Evolutionary conservation across 1,140 invertebrate genomes (phyloP).

Genomic region (Euura lappo): DNA sequence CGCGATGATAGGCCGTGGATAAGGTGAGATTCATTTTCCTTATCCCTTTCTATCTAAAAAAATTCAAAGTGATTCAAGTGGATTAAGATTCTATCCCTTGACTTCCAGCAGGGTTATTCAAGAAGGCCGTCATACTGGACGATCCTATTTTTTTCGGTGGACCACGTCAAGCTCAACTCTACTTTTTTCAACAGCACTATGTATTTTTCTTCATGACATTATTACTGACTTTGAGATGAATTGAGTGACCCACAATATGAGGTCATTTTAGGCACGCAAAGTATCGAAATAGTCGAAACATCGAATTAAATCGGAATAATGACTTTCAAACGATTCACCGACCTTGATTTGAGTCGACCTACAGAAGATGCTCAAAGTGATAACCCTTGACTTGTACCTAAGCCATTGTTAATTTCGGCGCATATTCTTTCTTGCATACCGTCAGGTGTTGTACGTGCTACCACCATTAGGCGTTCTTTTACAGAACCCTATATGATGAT

Average conservation of each 20-base stretch:
- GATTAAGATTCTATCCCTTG: too few relatives aligned
- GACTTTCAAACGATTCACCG: background rate
- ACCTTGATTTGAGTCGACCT: background rate
- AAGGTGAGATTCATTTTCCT: too few relatives aligned
- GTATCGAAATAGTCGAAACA: background rate
- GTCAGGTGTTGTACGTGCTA: too few relatives aligned
- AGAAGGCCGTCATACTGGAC: background rate
- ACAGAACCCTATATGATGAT: conserved; percentile 35
- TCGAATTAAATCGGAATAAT: background rate
- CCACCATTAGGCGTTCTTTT: conserved; percentile 25
- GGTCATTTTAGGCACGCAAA: background rate
- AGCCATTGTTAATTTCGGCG: too few relatives aligned
- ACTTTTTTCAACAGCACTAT: background rate
- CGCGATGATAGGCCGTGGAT: too few relatives aligned
- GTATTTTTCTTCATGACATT: background rate
- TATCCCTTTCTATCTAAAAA: too few relatives aligned
- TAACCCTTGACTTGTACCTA: too few relatives aligned
- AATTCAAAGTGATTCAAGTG: too few relatives aligned
- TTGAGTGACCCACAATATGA: background rate
- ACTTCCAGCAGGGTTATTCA: too few relatives aligned
- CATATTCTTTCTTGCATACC: too few relatives aligned
- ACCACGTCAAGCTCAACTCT: background rate
- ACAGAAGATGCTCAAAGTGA: too few relatives aligned
- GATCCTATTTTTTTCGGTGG: background rate
- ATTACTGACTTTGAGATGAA: too few relatives aligned